Evolutionary conservation across 2,888 invertebrate species (phyloP).

Genomic region (Drosophila ochracea): DNA sequence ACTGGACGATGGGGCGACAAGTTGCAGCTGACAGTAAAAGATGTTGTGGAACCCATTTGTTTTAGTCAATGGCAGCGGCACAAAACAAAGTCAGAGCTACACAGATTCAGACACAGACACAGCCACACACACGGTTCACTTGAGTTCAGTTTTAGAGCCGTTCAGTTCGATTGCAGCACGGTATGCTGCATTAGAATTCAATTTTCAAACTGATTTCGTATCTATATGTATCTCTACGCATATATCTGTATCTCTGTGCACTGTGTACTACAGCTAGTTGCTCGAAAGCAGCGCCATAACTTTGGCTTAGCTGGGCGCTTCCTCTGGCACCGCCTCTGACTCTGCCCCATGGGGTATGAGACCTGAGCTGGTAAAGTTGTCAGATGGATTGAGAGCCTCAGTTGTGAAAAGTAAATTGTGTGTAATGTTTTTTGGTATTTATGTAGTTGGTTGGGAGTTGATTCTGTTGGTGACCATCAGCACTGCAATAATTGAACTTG

Average conservation of each 20-base stretch:
- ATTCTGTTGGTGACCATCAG: slow-evolving; percentile 37
- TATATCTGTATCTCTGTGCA: slow-evolving; percentile 22
- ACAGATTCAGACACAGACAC: background rate
- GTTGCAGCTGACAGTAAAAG: slow-evolving; percentile 79
- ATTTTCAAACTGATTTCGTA: slow-evolving; percentile 77
- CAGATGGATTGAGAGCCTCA: slow-evolving; percentile 39
- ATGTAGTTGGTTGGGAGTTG: slow-evolving; percentile 8
- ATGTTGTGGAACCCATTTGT: slow-evolving; percentile 79
- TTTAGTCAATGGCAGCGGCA: slow-evolving; percentile 77
- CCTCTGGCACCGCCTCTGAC: slow-evolving; percentile 9
- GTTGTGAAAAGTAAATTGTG: slow-evolving; percentile 61
- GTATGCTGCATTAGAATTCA: slow-evolving; percentile 76
- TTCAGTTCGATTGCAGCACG: slow-evolving; percentile 44
- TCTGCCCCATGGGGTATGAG: background rate
- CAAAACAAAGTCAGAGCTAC: slow-evolving; percentile 76
- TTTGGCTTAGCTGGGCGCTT: slow-evolving; percentile 63
- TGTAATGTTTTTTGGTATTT: slow-evolving; percentile 55
- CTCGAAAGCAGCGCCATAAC: slow-evolving; percentile 68
- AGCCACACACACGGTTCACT: slow-evolving; percentile 35
- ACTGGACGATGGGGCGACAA: slow-evolving; percentile 66
- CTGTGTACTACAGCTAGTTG: slow-evolving; percentile 27
- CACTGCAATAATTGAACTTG: slow-evolving; percentile 52
- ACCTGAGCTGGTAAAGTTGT: slow-evolving; percentile 22
- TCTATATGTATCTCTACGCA: slow-evolving; percentile 1
- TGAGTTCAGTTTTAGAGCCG: slow-evolving; percentile 22